Evolutionary conservation across 2,113 vertebrate species (phyloP), one percentile per base, ranked within the genome.

Genomic region (Pantherophis guttatus): DNA sequence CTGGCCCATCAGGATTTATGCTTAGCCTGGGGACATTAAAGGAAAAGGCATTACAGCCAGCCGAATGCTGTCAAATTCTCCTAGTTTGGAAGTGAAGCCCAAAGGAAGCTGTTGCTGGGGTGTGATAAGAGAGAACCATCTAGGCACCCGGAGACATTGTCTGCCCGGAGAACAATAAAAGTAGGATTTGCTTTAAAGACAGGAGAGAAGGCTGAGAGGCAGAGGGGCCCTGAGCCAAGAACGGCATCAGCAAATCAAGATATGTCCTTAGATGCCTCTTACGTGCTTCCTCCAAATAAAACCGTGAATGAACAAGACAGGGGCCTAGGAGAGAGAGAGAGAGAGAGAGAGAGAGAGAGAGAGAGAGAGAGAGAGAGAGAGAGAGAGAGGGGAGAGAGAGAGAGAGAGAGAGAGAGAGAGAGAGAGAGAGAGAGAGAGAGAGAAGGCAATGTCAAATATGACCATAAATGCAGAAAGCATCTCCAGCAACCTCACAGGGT

Each of bases 381-480:
- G 11, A 62, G 8, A 52, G 89, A 89, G 11, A 62, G 23, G 2
- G 8, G 8, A n/a, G 21, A 8, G 7, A 19, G 7, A 7, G 0
- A 8, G 8, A 52, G 89, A 89, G 11, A 62, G 8, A 52, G 89
- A 89, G 11, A 62, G 8, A 52, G 89, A 89, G 11, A 62, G 8
- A 52, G 89, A 89, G 11, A 62, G 23, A 7, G 8, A 2, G 21
- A 8, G 7, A 19, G 7, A 7, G 0, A 8, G 8, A 52, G 89
- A 89, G 11, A 62, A 75, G 23, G 93, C 95, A 95, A 95, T 95
- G 53, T 93, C 97, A 97, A 98, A 98, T 97, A 97, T 97, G 96
- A 97, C 97, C 98, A 97, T 97, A 97, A 97, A 98, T 97, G 98
- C 96, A 95, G 97, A 97, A 95, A 97, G 96, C 21, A 95, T 93